phyloP scores from a whole-genome alignment of 2,113 vertebrate genomes.

The Heteronetta atricapilla region DNA sequence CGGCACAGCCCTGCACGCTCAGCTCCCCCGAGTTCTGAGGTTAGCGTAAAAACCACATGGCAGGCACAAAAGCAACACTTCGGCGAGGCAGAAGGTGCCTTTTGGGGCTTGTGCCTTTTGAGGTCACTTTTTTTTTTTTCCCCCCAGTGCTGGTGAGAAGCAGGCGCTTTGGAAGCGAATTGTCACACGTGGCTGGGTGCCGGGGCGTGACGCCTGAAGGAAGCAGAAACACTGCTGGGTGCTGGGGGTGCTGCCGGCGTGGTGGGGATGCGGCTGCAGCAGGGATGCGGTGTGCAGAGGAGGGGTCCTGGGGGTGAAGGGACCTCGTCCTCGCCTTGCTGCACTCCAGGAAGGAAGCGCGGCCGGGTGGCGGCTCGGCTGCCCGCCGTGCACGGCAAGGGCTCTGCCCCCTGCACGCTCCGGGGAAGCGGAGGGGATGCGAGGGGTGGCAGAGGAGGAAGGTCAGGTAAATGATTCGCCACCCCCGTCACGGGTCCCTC shows the following conservation, averaged over 20 bases:
- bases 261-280: neutral
- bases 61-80: neutral
- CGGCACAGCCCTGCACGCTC: neutral
- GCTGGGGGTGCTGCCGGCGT: too few relatives aligned
- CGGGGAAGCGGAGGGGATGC: neutral
- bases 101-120: neutral
- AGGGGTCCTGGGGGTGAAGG: neutral
- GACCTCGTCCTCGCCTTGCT: neutral
- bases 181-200: accelerated
- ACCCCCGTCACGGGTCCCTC: accelerated
- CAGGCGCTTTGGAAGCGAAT: neutral
- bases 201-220: accelerated
- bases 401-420: neutral
- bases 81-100: neutral
- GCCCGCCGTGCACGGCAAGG: neutral
- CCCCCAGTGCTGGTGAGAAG: neutral
- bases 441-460: neutral
- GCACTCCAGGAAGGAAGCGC: neutral
- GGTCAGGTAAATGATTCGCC: conserved; percentile 23
- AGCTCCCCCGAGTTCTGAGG: neutral
- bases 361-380: too few relatives aligned
- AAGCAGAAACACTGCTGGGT: neutral
- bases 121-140: neutral
- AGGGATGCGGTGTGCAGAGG: neutral
- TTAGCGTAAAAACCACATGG: conserved; percentile 36